Percentiles rank a stretch among this genome's conserved stretches.
Conservation (phyloP, 2,888 invertebrate genomes). For the Scrobipalpa atriplicella region DNA sequence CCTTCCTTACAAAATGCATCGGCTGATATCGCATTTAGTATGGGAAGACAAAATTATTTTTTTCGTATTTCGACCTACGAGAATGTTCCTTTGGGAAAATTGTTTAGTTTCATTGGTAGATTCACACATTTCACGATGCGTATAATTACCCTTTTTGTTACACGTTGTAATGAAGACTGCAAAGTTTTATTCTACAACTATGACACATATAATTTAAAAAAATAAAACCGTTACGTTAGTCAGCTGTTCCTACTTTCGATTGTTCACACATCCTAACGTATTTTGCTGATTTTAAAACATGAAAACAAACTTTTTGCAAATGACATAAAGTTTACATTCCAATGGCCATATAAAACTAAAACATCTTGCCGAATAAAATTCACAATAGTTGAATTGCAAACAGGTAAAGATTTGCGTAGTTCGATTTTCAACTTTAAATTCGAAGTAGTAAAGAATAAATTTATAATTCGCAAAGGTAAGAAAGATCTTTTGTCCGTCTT, state of each 20-base stretch:
- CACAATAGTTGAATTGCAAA: constrained; percentile 33
- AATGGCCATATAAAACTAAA: neutral
- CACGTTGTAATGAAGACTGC: too few relatives aligned
- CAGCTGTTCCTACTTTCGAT: constrained; percentile 63
- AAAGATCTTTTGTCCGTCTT: constrained; percentile 54
- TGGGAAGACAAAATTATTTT: too few relatives aligned
- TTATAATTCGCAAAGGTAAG: constrained; percentile 25
- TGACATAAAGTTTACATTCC: constrained; percentile 1
- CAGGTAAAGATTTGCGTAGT: constrained; percentile 33
- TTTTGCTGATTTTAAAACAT: constrained; percentile 45
- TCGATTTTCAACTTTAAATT: constrained; percentile 35
- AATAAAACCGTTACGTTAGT: constrained; percentile 71
- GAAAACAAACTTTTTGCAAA: neutral
- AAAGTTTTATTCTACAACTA: neutral
- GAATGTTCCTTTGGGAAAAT: too few relatives aligned
- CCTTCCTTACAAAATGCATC: too few relatives aligned
- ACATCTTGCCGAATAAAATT: constrained; percentile 28
- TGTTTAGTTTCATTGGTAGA: too few relatives aligned
- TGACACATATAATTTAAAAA: constrained; percentile 37
- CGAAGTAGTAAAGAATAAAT: neutral
- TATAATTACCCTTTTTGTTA: too few relatives aligned
- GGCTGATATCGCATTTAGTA: too few relatives aligned
- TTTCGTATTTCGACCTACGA: too few relatives aligned
- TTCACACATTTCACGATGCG: too few relatives aligned
- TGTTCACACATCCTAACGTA: constrained; percentile 54